Evolutionary conservation across 1,140 invertebrate species (phyloP).

Genomic region (Temnothorax nylanderi): DNA sequence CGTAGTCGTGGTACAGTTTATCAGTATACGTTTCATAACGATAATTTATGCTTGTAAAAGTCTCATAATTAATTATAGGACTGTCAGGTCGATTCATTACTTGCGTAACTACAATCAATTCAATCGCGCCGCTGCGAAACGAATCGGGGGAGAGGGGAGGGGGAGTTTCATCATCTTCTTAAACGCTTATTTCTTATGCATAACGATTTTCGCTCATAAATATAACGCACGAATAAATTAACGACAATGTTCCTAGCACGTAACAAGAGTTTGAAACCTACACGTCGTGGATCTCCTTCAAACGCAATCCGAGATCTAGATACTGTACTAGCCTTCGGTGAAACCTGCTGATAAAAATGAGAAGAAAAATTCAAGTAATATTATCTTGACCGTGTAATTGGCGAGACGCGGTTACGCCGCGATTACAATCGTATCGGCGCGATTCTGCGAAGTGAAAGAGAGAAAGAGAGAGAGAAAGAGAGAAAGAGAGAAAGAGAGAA

Average conservation of each 20-base stretch:
- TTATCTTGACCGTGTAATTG: slow-evolving; percentile 9
- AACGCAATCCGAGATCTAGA: neutral
- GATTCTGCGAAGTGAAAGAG: neutral
- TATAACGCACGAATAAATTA: slow-evolving; percentile 11
- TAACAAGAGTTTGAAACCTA: neutral
- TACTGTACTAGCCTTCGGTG: neutral
- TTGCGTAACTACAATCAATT: slow-evolving; percentile 40
- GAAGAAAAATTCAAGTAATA: slow-evolving; percentile 15
- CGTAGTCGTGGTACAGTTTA: slow-evolving; percentile 30
- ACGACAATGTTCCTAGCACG: neutral
- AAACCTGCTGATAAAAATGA: neutral
- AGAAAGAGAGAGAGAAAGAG: neutral
- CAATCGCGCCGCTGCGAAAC: neutral
- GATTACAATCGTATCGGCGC: slow-evolving; percentile 25
- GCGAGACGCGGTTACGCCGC: neutral
- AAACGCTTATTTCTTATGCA: neutral
- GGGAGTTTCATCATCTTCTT: slow-evolving; percentile 14
- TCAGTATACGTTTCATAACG: slow-evolving; percentile 40
- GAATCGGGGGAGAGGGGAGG: neutral
- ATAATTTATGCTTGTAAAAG: slow-evolving; percentile 46
- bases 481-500: neutral
- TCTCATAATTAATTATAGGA: slow-evolving; percentile 38
- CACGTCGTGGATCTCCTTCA: neutral
- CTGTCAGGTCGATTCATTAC: slow-evolving; percentile 47
- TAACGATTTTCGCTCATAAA: slow-evolving; percentile 3